Evolutionary conservation across 92 coral and sea anemone genomes (phyloP).

Genomic region (Pocillopora meandrina): DNA sequence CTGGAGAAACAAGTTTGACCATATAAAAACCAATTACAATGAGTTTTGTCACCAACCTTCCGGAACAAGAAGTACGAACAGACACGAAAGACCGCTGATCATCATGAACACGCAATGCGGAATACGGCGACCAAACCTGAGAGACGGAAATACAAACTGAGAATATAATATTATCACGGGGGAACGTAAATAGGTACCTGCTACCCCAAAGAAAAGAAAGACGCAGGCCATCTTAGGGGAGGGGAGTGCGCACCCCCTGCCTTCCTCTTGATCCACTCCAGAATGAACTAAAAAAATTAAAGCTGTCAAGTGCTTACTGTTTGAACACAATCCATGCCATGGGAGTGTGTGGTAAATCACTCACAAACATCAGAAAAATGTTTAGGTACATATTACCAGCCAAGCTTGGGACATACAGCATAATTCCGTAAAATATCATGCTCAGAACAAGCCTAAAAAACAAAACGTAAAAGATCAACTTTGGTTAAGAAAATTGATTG

Average conservation of each 20-base stretch:
- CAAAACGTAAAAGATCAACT: too few species aligned
- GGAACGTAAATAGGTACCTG: not conserved
- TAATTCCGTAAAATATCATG: slow-evolving; percentile 56
- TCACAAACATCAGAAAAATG: slow-evolving; percentile 54
- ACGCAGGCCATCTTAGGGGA: too few species aligned
- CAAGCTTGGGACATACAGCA: slow-evolving; percentile 51
- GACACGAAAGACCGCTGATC: slow-evolving; percentile 54
- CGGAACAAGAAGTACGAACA: slow-evolving; percentile 50
- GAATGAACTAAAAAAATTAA: not conserved
- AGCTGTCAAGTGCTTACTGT: slow-evolving; percentile 20
- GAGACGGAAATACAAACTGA: not conserved
- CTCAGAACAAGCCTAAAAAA: slow-evolving; percentile 43
- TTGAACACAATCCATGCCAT: slow-evolving; percentile 45
- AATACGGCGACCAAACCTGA: slow-evolving; percentile 67
- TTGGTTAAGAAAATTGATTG: not conserved
- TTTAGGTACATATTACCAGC: slow-evolving; percentile 68
- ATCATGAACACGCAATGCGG: slow-evolving; percentile 59
- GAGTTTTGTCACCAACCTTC: slow-evolving; percentile 16
- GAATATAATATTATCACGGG: not conserved
- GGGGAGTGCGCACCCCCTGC: too few species aligned
- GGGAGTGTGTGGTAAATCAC: slow-evolving; percentile 35
- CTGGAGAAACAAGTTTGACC: too few species aligned
- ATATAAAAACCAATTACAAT: too few species aligned
- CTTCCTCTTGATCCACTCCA: too few species aligned
- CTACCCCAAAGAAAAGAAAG: not conserved